Base-by-base conservation (phyloP, 1,140 invertebrate genomes). In the Hetaerina americana region DNA sequence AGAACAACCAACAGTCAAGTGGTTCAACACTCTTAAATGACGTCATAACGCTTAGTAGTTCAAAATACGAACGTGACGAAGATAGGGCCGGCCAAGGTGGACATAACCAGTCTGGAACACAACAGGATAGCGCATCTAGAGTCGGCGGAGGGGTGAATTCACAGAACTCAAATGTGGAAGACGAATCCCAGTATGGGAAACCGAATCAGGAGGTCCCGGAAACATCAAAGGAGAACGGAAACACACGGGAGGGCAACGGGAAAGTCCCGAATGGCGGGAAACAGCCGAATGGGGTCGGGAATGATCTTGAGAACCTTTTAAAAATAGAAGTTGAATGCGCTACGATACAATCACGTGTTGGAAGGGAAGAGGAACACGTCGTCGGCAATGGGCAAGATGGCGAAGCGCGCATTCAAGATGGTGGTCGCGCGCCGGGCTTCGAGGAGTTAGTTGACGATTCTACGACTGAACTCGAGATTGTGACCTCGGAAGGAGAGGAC, bases 381-480 rank as follows among this genome's bases (percentile, higher is more conserved):
- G 72, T 77, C 40, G 68, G 74, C 75, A 78, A 29, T 76, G 77
- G 15, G 49, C 74, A 29, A 31, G 10, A 26, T 28, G 26, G 27
- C 5, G 68, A 80, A 74, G 73, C n/a, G n/a, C n/a, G n/a, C n/a
- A n/a, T n/a, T n/a, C n/a, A n/a, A 71, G 71, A 28, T 12, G 57
- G 27, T 5, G n/a, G n/a, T 5, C 76, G 90, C 78, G 88, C 89
- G 69, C 85, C 86, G 6, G 89, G 91, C 77, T 91, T 92, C 77
- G 90, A 92, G 77, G 90, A 92, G 76, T 81, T 92, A 18, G 89
- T 90, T 0, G 90, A 75, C 68, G 90, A 91, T 70, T 91, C 90
- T 0, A 90, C 89, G 15, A 90, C 89, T 74, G 90, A 92, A 77
- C 77, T 92, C 12, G 89, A 91, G 80, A 91, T 91, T 73, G 89